Conservation (phyloP, 2,797 vertebrate genomes). For the Stomatorhinus walkeri region DNA sequence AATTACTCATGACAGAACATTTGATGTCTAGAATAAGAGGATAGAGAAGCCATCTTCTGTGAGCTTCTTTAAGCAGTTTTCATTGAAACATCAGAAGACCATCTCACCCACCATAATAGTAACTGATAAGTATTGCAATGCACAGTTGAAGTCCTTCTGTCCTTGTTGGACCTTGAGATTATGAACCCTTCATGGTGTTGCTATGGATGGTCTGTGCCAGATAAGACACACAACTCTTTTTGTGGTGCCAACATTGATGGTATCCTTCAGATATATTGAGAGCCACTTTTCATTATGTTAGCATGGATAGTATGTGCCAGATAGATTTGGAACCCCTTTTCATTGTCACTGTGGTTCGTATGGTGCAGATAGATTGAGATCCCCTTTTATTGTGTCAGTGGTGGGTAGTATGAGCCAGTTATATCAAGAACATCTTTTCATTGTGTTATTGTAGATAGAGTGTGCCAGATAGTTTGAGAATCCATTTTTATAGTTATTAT, state of each 20-base stretch:
- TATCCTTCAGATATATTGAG: not conserved
- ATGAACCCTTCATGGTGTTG: not conserved
- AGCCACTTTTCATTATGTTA: not conserved
- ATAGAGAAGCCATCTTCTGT: not conserved
- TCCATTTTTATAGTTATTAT: not conserved
- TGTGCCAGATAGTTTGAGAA: not conserved
- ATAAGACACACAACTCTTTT: not conserved
- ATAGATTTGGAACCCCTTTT: not conserved
- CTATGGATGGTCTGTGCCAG: not conserved
- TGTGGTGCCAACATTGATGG: not conserved
- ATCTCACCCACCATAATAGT: not conserved
- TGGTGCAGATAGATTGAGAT: not conserved
- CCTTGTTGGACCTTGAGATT: not conserved
- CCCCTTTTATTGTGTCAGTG: not conserved
- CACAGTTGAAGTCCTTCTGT: not conserved
- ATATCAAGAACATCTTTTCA: not conserved
- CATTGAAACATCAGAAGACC: not conserved
- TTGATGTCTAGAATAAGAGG: not conserved
- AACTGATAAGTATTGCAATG: not conserved
- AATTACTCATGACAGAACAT: not conserved
- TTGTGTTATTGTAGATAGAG: not conserved
- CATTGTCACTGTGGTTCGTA: not conserved
- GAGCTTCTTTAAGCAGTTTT: not conserved
- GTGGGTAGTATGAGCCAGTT: not conserved
- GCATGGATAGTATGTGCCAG: not conserved